A percentile compares a stretch with the other conserved stretches of the same genome.
phyloP scores from a whole-genome alignment of 1,140 invertebrate genomes.

The Phocides pigmalion region DNA sequence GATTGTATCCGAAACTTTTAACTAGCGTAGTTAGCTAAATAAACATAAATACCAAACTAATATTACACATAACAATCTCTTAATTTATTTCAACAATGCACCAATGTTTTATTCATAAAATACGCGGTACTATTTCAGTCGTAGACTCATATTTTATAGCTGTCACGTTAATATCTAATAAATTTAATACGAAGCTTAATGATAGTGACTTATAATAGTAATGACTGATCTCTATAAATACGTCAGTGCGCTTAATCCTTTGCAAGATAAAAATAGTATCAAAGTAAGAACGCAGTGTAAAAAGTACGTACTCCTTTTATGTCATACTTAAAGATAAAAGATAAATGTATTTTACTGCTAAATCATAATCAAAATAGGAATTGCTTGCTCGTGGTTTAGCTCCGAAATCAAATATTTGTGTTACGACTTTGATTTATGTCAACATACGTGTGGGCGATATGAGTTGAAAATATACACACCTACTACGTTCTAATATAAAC shows the following conservation, averaged over 20 bases:
- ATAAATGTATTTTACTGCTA: no score
- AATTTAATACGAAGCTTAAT: conserved; percentile 29
- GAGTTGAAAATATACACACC: no score
- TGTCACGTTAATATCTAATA: conserved; percentile 26
- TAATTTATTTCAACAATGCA: not conserved
- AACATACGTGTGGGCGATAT: not conserved
- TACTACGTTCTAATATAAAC: no score
- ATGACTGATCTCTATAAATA: conserved; percentile 17
- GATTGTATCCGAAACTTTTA: no score
- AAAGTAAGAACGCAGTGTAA: not conserved
- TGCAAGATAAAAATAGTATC: not conserved
- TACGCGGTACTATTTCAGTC: conserved; percentile 7
- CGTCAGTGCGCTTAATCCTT: conserved; percentile 11
- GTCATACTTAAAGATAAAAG: no score
- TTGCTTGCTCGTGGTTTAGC: not conserved
- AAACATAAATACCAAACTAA: no score
- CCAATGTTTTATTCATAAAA: conserved; percentile 6
- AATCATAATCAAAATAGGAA: not conserved
- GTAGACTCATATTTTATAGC: conserved; percentile 17
- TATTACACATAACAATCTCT: not conserved
- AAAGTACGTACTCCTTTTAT: no score
- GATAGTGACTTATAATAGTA: conserved; percentile 20
- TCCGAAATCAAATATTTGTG: not conserved
- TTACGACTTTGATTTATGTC: not conserved
- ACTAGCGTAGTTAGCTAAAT: no score